phyloP scores from a whole-genome alignment of 2,113 vertebrate species.

The Gracilinanus agilis region DNA sequence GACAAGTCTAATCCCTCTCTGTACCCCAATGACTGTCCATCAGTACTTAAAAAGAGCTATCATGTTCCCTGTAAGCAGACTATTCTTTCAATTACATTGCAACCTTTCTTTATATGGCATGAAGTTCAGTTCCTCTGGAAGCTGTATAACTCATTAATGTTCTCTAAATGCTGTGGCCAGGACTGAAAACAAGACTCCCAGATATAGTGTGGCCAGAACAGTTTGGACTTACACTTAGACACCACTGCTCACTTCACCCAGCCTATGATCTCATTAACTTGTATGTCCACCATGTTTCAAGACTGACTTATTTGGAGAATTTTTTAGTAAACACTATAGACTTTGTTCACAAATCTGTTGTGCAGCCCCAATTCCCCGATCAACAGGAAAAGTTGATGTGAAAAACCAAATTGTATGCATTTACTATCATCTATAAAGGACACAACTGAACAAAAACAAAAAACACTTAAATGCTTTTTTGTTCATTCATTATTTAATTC shows the following conservation, averaged over 20 bases:
- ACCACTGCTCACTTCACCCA: neutral
- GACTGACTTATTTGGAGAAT: neutral
- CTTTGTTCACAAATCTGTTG: neutral
- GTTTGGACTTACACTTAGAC: neutral
- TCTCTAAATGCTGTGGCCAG: neutral
- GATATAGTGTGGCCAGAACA: neutral
- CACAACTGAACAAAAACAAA: neutral
- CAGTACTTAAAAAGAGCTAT: neutral
- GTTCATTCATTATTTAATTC: neutral
- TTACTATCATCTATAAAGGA: neutral
- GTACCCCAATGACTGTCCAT: neutral
- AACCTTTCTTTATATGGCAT: neutral
- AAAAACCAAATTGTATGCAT: neutral
- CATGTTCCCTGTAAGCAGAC: neutral
- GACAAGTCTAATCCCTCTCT: neutral
- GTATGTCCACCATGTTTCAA: neutral
- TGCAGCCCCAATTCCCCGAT: neutral
- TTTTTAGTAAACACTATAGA: neutral
- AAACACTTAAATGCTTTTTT: neutral
- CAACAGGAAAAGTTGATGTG: neutral
- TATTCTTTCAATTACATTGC: neutral
- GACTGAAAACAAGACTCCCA: neutral
- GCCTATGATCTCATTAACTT: neutral
- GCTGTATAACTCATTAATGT: neutral
- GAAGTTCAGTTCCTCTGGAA: neutral